Conservation (phyloP, 2,888 invertebrate species). For the Tineola bisselliella region DNA sequence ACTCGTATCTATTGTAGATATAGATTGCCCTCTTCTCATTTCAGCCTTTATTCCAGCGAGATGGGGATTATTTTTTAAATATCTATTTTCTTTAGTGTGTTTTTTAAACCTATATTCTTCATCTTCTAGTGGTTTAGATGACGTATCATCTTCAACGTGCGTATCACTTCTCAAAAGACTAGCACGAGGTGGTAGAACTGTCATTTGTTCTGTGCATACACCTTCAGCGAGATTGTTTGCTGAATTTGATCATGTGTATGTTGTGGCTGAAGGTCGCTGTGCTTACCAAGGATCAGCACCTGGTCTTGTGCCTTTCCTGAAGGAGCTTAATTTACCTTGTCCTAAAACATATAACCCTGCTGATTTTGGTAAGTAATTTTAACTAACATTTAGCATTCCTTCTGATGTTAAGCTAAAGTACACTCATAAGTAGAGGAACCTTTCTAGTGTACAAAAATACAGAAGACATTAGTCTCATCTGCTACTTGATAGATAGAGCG, state of each 20-base stretch:
- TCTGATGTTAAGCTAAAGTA: no score
- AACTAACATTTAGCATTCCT: no score
- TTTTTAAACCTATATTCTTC: no score
- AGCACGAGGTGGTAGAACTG: conserved; percentile 87
- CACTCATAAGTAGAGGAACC: no score
- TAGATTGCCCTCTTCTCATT: no score
- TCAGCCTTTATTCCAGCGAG: no score
- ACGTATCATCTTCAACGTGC: conserved; percentile 89
- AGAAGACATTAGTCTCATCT: no score
- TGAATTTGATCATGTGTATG: conserved; percentile 91
- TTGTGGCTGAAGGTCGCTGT: conserved; percentile 89
- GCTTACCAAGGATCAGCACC: conserved; percentile 85
- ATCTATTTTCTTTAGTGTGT: no score
- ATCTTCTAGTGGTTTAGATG: conserved; percentile 84
- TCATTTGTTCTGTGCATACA: conserved; percentile 96
- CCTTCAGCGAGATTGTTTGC: conserved; percentile 93
- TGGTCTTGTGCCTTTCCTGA: conserved; percentile 84
- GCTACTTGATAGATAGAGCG: no score
- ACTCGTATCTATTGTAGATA: no score
- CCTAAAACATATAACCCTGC: conserved; percentile 96
- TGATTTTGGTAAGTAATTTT: conserved; percentile 83
- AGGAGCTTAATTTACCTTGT: conserved; percentile 80
- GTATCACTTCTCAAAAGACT: conserved; percentile 84
- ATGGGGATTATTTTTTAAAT: no score
- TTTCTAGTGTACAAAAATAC: no score